Percentiles rank a stretch among this genome's conserved stretches.
Conservation (phyloP, 2,888 invertebrate genomes). For the Caenorhabditis uteleia region DNA sequence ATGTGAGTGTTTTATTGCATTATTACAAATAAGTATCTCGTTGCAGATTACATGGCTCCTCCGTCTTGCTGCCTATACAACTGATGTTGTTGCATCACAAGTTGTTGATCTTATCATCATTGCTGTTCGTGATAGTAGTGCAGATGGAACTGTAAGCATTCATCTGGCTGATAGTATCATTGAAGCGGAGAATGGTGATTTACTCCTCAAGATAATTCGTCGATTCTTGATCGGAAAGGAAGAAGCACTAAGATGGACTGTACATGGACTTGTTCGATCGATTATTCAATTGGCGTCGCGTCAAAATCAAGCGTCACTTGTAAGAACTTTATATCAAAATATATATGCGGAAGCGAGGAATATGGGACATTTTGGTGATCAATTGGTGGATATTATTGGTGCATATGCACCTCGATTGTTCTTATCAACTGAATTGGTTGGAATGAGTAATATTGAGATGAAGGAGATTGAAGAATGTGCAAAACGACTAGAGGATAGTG, state of each 20-base stretch:
- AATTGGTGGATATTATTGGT: slow-evolving; percentile 93
- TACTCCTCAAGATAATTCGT: slow-evolving; percentile 41
- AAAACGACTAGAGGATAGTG: slow-evolving; percentile 20
- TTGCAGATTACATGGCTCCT: slow-evolving; percentile 44
- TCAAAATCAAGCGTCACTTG: slow-evolving; percentile 71
- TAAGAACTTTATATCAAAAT: slow-evolving; percentile 81
- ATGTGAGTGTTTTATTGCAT: slow-evolving; percentile 10
- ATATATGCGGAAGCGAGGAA: slow-evolving; percentile 88
- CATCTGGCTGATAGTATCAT: slow-evolving; percentile 42
- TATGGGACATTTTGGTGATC: slow-evolving; percentile 90
- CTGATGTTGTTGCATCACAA: slow-evolving; percentile 37
- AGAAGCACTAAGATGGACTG: slow-evolving; percentile 41
- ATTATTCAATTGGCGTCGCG: slow-evolving; percentile 48
- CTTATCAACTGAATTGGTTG: slow-evolving; percentile 37
- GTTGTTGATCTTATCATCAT: slow-evolving; percentile 43
- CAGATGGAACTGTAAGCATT: slow-evolving; percentile 13
- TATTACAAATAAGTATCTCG: too few species aligned
- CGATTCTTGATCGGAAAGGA: slow-evolving; percentile 47
- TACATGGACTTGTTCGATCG: slow-evolving; percentile 50
- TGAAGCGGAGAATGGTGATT: slow-evolving; percentile 19
- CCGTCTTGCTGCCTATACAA: slow-evolving; percentile 33
- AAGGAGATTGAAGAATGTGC: slow-evolving; percentile 14
- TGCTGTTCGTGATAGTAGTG: slow-evolving; percentile 35
- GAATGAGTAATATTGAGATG: slow-evolving; percentile 38
- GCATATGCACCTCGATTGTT: slow-evolving; percentile 86